Conservation (phyloP, 2,113 vertebrate genomes). For the Prunella himalayana region DNA sequence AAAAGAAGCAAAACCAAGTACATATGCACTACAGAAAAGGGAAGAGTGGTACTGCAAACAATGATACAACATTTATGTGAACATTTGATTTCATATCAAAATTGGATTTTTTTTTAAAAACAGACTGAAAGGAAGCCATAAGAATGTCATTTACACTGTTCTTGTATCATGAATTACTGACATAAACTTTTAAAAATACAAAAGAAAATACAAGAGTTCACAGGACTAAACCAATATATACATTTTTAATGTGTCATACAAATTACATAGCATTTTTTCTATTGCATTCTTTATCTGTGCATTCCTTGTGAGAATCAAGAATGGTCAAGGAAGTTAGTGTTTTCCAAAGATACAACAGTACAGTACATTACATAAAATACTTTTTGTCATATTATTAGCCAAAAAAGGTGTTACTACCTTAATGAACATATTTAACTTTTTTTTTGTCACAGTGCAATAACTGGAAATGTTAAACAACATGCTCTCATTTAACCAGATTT, state of each 20-base stretch:
- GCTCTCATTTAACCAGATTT: neutral
- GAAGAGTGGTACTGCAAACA: neutral
- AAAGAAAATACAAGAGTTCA: neutral
- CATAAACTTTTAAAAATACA: neutral
- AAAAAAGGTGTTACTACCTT: neutral
- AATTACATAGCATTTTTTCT: neutral
- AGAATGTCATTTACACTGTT: neutral
- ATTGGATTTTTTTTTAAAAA: neutral
- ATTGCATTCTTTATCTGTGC: neutral
- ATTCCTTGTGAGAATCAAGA: neutral
- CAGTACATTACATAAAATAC: neutral
- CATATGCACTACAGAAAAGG: neutral
- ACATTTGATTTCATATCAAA: neutral
- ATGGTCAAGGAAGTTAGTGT: rapidly evolving
- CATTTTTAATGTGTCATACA: neutral
- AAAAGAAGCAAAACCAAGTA: neutral
- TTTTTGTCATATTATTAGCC: neutral
- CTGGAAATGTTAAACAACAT: neutral
- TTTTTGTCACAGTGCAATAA: neutral
- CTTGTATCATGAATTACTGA: neutral
- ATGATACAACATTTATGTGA: neutral
- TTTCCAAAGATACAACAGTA: neutral
- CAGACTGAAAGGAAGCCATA: neutral
- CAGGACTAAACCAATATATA: neutral
- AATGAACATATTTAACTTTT: neutral